Conservation (phyloP, 2,113 vertebrate genomes). For the Tauraco erythrolophus region DNA sequence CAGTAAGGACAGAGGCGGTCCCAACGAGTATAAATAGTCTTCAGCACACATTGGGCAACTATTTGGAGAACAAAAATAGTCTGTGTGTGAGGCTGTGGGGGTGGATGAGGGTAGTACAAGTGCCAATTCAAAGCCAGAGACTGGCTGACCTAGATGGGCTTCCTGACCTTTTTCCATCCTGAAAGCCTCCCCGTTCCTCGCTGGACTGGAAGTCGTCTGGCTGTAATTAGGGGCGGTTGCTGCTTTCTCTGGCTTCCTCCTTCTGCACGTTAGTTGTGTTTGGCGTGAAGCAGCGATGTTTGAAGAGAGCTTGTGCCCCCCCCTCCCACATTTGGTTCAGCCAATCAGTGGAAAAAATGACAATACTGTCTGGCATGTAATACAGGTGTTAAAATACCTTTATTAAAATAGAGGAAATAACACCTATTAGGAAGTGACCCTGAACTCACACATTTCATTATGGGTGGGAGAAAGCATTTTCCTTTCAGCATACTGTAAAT, state of each 20-base stretch:
- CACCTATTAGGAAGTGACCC: constrained; percentile 76
- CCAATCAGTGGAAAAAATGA: constrained; percentile 75
- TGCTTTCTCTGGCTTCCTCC: constrained; percentile 73
- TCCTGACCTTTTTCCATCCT: constrained; percentile 72
- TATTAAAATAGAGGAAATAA: constrained; percentile 77
- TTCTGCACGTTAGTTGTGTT: constrained; percentile 69
- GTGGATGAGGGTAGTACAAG: constrained; percentile 49
- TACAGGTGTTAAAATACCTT: constrained; percentile 76
- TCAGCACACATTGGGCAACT: constrained; percentile 74
- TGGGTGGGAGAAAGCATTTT: constrained; percentile 39
- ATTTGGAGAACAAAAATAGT: constrained; percentile 78
- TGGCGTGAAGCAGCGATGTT: constrained; percentile 59
- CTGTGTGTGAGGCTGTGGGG: constrained; percentile 53
- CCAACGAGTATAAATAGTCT: constrained; percentile 75
- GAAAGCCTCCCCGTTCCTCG: constrained; percentile 43
- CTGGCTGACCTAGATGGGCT: constrained; percentile 59
- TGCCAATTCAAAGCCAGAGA: constrained; percentile 68
- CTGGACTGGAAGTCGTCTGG: constrained; percentile 56
- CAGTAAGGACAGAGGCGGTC: constrained; percentile 67
- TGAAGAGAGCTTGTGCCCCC: constrained; percentile 8
- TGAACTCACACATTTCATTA: constrained; percentile 67
- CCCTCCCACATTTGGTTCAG: constrained; percentile 5
- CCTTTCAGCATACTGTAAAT: constrained; percentile 55
- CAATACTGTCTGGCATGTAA: constrained; percentile 68
- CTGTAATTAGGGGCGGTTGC: constrained; percentile 66